Base-by-base conservation (phyloP, 2,797 vertebrate species). In the Karalla daura region DNA sequence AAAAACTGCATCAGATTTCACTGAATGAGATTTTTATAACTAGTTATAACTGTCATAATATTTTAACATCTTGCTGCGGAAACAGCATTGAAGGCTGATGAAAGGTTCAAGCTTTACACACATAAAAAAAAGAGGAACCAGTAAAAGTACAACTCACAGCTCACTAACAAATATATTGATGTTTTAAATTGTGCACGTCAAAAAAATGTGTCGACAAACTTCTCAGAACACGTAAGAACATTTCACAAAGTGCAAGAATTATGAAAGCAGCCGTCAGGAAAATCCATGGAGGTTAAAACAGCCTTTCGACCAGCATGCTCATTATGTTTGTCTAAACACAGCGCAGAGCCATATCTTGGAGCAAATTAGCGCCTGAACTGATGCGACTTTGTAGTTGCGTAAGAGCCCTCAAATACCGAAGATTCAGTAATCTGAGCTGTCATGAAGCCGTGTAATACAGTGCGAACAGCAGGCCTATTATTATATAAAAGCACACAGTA, bases 251-350 rank as follows among this genome's bases (percentile, higher is more conserved):
- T 24, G 33, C n/a, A 15, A 10, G 33, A 58, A 58, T 53, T 53
- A 50, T 72, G 44, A 77, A 73, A 76, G 36, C 24, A 32, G 53
- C 67, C 61, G 74, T 69, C 20, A 60, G 59, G 33, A 35, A 60
- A 80, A 75, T 71, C 74, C 41, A 27, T 44, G 37, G 54, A 60
- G 63, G 75, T 66, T 53, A 63, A 1, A 21, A 50, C 40, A 20
- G 62, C 37, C 30, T 12, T 27, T 65, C 55, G 62, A 76, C 63
- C 51, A 67, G 37, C 9, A 44, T 50, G 70, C 72, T 81, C 78
- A 78, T 80, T 78, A 71, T 64, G 39, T 56, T 51, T 44, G 43
- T 69, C 33, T 40, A 41, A 67, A 70, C 49, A 66, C 40, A 50
- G 51, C 35, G 30, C 27, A 25, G 35, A 67, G 35, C 21, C 36